phyloP scores from a whole-genome alignment of 2,113 vertebrate species.

The Rhinopithecus roxellana region DNA sequence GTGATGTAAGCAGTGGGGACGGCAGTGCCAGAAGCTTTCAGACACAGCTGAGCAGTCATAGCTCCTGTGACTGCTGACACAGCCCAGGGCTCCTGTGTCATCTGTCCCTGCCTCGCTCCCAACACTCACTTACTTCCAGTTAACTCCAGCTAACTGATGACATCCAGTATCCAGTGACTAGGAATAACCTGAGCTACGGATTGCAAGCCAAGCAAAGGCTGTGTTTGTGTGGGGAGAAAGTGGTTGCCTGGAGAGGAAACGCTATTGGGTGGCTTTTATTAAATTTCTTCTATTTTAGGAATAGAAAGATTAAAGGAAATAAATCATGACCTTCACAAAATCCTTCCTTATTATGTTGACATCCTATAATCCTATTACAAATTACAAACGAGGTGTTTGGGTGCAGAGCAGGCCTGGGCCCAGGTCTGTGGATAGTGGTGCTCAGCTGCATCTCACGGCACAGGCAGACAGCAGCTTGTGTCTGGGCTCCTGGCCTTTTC shows the following conservation, averaged over 20 bases:
- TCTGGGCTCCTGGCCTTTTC: too few species aligned
- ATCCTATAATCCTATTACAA: not conserved
- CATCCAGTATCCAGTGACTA: too few species aligned
- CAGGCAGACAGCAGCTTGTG: not conserved
- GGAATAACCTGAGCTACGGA: not conserved
- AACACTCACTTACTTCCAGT: not conserved
- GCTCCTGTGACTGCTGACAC: too few species aligned
- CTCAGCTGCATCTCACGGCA: accelerated
- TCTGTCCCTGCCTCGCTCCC: not conserved
- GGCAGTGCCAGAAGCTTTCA: not conserved
- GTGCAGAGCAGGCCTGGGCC: too few species aligned
- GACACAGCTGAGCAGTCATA: too few species aligned
- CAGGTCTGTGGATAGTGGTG: accelerated
- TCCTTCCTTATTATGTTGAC: not conserved
- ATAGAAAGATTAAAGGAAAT: not conserved
- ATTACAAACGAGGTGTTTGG: not conserved
- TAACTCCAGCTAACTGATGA: not conserved
- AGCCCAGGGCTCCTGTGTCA: not conserved
- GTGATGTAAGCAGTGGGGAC: not conserved
- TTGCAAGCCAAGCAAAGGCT: not conserved
- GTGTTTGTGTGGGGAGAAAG: not conserved
- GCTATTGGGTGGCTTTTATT: not conserved
- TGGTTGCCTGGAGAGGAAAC: not conserved
- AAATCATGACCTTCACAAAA: not conserved
- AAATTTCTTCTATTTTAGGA: slow-evolving; percentile 5